phyloP scores from a whole-genome alignment of 2,888 invertebrate species.

The Xestobium rufovillosum region DNA sequence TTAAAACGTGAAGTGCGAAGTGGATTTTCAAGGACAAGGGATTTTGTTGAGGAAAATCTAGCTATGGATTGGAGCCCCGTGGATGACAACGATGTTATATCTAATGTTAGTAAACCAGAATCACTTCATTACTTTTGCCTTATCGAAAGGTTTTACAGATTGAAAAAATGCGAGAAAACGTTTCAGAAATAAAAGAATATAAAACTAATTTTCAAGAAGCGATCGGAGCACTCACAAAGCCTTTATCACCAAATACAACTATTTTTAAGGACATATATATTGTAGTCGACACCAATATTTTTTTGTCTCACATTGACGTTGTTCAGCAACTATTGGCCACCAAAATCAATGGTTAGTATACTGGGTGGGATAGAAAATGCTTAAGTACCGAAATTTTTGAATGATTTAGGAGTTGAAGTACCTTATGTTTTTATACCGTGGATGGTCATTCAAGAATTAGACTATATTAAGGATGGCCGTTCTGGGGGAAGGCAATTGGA shows the following conservation, averaged over 20 bases:
- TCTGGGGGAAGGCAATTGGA: background rate
- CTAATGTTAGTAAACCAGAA: background rate
- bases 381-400: too few species aligned
- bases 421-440: constrained; percentile 51
- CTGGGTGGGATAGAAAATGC: too few species aligned
- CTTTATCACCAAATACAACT: background rate
- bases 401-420: constrained; percentile 27
- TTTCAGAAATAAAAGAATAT: background rate
- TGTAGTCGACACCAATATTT: background rate
- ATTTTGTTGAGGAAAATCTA: too few species aligned
- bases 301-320: background rate
- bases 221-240: background rate
- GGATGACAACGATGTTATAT: background rate
- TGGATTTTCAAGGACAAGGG: too few species aligned
- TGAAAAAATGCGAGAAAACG: background rate
- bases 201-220: background rate
- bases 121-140: background rate
- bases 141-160: background rate
- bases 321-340: background rate
- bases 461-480: constrained; percentile 46
- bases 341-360: background rate
- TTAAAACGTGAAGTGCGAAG: too few species aligned
- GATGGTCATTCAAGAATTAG: constrained; percentile 54
- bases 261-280: background rate
- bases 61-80: background rate